A percentile compares a stretch with the other conserved stretches of the same genome.
Evolutionary conservation across 2,888 invertebrate genomes (phyloP).

Genomic region (Eurois occulta): DNA sequence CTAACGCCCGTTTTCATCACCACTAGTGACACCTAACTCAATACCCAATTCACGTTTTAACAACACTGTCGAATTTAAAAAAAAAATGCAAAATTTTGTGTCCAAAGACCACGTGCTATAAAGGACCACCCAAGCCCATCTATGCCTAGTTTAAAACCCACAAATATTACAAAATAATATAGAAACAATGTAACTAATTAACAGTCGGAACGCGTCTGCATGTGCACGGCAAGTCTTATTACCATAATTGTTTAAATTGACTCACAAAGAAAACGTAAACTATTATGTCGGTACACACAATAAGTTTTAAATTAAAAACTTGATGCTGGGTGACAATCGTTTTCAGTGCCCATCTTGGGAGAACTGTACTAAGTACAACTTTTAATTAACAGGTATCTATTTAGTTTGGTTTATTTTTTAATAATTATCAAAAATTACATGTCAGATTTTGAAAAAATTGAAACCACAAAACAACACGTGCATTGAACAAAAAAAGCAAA

Average conservation of each 20-base stretch:
- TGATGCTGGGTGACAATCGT: slow-evolving; percentile 8
- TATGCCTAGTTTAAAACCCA: slow-evolving; percentile 1
- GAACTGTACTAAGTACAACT: neutral
- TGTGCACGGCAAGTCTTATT: slow-evolving; percentile 41
- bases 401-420: too few relatives aligned
- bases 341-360: too few relatives aligned
- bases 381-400: neutral
- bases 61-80: too few relatives aligned
- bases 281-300: slow-evolving; percentile 11
- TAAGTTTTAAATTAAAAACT: slow-evolving; percentile 6
- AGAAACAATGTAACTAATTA: slow-evolving; percentile 38
- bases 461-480: too few relatives aligned
- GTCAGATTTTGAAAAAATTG: too few relatives aligned
- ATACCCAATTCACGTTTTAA: too few relatives aligned
- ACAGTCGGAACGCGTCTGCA: slow-evolving; percentile 44
- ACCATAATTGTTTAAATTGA: slow-evolving; percentile 57
- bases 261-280: slow-evolving; percentile 56
- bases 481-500: too few relatives aligned
- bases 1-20: too few relatives aligned
- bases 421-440: too few relatives aligned
- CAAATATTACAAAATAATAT: slow-evolving; percentile 17
- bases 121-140: slow-evolving; percentile 38
- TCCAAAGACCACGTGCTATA: neutral
- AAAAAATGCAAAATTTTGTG: neutral
- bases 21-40: too few relatives aligned